Conservation (phyloP, 1,140 invertebrate species). For the Zaprionus africanus region DNA sequence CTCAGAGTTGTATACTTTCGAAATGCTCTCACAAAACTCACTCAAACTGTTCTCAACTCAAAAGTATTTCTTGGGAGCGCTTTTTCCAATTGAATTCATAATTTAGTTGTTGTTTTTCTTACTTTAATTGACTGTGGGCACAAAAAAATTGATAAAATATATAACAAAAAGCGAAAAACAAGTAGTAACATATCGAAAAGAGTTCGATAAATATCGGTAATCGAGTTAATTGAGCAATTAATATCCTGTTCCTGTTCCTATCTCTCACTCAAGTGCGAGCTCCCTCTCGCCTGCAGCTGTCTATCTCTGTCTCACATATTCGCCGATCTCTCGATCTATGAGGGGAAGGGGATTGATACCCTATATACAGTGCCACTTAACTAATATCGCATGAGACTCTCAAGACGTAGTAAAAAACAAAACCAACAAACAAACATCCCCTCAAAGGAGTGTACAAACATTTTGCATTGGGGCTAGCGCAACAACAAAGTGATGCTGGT, state of each 20-base stretch:
- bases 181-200: slow-evolving; percentile 17
- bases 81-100: slow-evolving; percentile 26
- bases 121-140: slow-evolving; percentile 40
- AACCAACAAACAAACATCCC: not conserved
- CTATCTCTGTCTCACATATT: not conserved
- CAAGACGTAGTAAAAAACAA: slow-evolving; percentile 10
- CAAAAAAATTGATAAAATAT: slow-evolving; percentile 19
- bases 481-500: not conserved
- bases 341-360: not conserved
- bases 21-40: slow-evolving; percentile 1
- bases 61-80: slow-evolving; percentile 30
- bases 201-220: slow-evolving; percentile 30
- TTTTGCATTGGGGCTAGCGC: slow-evolving; percentile 10
- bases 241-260: slow-evolving; percentile 21
- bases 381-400: slow-evolving; percentile 54
- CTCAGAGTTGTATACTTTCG: not conserved
- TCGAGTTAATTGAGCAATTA: slow-evolving; percentile 25
- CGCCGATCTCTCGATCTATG: slow-evolving; percentile 1
- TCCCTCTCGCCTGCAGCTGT: not conserved
- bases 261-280: slow-evolving; percentile 18
- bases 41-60: slow-evolving; percentile 6
- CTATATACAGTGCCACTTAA: slow-evolving; percentile 21
- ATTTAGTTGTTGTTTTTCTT: slow-evolving; percentile 16
- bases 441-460: slow-evolving; percentile 13
- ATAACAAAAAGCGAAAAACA: not conserved